These are phyloP conservation scores for Drosophila pseudotalamancana DNA, from an alignment of 2,888 invertebrate species.

Conservation along the genomic window DNA sequence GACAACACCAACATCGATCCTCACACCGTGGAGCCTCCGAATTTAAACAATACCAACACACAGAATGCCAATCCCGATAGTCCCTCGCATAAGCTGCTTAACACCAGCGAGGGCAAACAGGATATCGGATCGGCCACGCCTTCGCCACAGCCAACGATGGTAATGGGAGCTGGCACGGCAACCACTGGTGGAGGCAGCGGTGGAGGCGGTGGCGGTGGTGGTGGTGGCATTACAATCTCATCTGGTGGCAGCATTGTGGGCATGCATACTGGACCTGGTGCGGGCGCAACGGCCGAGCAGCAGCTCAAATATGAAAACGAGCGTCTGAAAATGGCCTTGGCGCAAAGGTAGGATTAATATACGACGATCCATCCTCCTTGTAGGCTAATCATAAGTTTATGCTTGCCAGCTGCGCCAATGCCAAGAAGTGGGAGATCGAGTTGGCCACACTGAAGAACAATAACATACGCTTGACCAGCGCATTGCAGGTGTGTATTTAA, in stretches of 20 bases:
- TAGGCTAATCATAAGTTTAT: background rate
- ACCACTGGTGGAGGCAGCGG: slow-evolving; percentile 21
- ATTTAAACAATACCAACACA: slow-evolving; percentile 85
- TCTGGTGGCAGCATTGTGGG: slow-evolving; percentile 79
- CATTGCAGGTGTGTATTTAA: slow-evolving; percentile 88
- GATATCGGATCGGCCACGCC: slow-evolving; percentile 80
- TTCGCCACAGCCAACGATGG: slow-evolving; percentile 74
- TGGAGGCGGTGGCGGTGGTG: slow-evolving; percentile 29
- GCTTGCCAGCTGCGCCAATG: slow-evolving; percentile 95
- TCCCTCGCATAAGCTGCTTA: slow-evolving; percentile 83
- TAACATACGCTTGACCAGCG: slow-evolving; percentile 96
- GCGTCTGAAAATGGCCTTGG: slow-evolving; percentile 95
- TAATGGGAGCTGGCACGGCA: slow-evolving; percentile 19
- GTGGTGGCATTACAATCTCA: slow-evolving; percentile 67
- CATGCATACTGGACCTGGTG: slow-evolving; percentile 75
- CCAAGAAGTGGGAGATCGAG: slow-evolving; percentile 99
- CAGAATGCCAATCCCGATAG: slow-evolving; percentile 86
- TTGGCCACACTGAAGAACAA: slow-evolving; percentile 97
- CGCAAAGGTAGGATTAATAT: slow-evolving; percentile 90
- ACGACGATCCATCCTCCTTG: background rate
- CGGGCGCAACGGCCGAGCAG: slow-evolving; percentile 86
- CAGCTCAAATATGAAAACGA: slow-evolving; percentile 99
- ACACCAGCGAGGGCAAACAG: slow-evolving; percentile 62
- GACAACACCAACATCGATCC: slow-evolving; percentile 84
- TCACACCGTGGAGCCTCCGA: slow-evolving; percentile 85